These are phyloP conservation scores for Apeltes quadracus DNA, from an alignment of 2,113 vertebrate species.

Conservation along the genomic window DNA sequence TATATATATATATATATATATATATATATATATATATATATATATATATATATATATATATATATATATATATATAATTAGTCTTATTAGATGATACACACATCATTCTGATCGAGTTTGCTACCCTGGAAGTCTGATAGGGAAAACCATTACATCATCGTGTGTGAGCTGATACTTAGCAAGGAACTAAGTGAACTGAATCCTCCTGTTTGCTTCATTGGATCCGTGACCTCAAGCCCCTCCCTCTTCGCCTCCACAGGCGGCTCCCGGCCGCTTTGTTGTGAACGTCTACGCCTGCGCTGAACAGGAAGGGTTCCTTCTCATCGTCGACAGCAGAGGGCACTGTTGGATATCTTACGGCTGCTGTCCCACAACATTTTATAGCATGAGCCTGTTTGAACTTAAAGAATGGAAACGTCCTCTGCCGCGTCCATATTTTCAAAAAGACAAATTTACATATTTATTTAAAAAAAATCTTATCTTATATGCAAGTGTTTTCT, in stretches of 20 bases:
- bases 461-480: neutral
- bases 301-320: neutral
- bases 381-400: neutral
- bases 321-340: constrained; percentile 62
- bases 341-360: constrained; percentile 61
- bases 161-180: neutral
- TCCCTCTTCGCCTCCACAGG: neutral
- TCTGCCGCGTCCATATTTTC: neutral
- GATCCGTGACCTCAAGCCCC: neutral
- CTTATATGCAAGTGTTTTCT: neutral
- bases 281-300: neutral
- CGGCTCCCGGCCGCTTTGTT: neutral
- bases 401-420: neutral
- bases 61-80: no score
- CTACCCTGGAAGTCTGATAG: neutral
- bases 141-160: neutral
- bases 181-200: neutral
- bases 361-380: neutral
- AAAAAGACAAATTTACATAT: neutral
- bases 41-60: no score
- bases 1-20: no score
- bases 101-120: neutral
- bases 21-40: no score
- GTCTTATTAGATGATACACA: no score
- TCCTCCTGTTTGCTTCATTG: neutral